Conservation (phyloP, 2,797 vertebrate species). For the Pseudochromis fuscus region DNA sequence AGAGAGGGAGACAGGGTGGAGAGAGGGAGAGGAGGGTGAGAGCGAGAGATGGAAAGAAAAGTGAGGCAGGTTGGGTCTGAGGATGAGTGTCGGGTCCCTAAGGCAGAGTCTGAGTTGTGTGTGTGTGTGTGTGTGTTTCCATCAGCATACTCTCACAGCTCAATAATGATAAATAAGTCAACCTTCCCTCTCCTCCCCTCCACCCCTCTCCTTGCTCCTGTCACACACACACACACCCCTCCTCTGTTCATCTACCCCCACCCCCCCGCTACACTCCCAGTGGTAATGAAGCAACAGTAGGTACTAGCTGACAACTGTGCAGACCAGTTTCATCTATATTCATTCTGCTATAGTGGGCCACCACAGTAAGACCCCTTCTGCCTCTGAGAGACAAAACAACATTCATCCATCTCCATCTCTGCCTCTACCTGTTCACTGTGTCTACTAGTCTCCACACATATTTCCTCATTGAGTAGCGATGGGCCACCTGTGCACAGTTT, state of each 20-base stretch:
- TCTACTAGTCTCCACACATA: conserved; percentile 27
- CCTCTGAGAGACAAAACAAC: conserved; percentile 65
- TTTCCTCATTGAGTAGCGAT: conserved; percentile 10
- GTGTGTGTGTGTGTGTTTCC: conserved; percentile 50
- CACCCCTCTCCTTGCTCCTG: conserved; percentile 68
- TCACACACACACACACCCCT: conserved; percentile 61
- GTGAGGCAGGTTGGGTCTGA: conserved; percentile 63
- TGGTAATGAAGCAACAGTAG: conserved; percentile 80
- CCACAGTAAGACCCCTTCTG: conserved; percentile 60
- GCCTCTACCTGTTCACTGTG: conserved; percentile 21
- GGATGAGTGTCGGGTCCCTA: conserved; percentile 76
- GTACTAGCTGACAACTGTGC: conserved; percentile 74
- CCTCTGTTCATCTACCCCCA: conserved; percentile 42
- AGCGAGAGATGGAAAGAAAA: conserved; percentile 45
- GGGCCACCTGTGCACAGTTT: neutral
- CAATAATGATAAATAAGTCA: conserved; percentile 84
- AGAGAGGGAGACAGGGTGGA: conserved; percentile 61
- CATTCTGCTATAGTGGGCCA: conserved; percentile 68
- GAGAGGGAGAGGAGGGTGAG: too few relatives aligned
- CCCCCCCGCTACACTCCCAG: conserved; percentile 61
- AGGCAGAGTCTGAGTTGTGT: conserved; percentile 56
- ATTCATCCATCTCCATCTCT: conserved; percentile 41
- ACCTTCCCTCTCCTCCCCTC: conserved; percentile 66
- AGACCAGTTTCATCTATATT: conserved; percentile 77
- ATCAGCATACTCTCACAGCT: conserved; percentile 74